Conservation (phyloP, 2,888 invertebrate species). For the Shargacucullia verbasci region DNA sequence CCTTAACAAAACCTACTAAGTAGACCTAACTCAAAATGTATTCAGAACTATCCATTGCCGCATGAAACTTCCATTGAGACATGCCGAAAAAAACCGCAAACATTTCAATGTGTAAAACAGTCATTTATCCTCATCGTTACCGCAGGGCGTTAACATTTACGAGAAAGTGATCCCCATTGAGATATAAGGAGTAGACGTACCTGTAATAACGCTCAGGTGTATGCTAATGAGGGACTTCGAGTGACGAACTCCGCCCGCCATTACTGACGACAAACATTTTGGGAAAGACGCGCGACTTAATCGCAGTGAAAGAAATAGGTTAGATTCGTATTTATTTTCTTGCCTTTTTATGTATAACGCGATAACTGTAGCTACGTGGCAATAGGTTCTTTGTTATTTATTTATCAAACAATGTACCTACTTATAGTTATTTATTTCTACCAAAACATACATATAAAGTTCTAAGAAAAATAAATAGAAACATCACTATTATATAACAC, state of each 20-base stretch:
- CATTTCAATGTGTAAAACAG: conserved; percentile 1
- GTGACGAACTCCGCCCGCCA: conserved; percentile 39
- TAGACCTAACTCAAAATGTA: neutral
- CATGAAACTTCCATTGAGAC: conserved; percentile 1
- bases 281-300: conserved; percentile 4
- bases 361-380: too few relatives aligned
- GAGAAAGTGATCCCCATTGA: conserved; percentile 59
- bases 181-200: conserved; percentile 61
- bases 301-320: neutral
- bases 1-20: too few relatives aligned
- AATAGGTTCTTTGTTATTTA: too few relatives aligned
- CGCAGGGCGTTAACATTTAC: conserved; percentile 58
- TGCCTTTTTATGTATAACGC: too few relatives aligned
- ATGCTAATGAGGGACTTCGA: conserved; percentile 57
- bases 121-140: conserved; percentile 37
- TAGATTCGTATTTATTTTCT: too few relatives aligned
- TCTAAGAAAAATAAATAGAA: too few relatives aligned
- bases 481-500: too few relatives aligned
- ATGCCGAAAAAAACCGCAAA: neutral
- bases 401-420: too few relatives aligned
- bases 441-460: too few relatives aligned
- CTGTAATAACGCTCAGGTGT: conserved; percentile 65
- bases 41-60: conserved; percentile 1
- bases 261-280: conserved; percentile 44
- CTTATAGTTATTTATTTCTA: too few relatives aligned